Conservation (phyloP, 2,113 vertebrate species). For the Caranx melampygus region DNA sequence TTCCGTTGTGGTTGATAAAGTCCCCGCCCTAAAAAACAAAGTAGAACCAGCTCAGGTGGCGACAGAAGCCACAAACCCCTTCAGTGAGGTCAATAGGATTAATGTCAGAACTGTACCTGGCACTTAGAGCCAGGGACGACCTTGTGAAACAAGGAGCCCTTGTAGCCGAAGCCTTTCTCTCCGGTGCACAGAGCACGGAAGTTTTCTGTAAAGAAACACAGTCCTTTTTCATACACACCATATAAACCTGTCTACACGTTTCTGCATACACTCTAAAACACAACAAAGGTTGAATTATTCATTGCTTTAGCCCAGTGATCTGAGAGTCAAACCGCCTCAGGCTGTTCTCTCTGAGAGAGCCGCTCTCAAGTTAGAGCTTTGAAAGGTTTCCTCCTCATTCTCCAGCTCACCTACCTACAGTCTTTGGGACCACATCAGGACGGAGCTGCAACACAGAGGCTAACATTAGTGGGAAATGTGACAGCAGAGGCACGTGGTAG, state of each 20-base stretch:
- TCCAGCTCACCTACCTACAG: constrained; percentile 86
- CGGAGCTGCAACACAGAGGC: constrained; percentile 83
- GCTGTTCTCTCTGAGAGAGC: not conserved
- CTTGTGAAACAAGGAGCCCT: constrained; percentile 91
- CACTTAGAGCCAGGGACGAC: constrained; percentile 95
- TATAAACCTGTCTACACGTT: too few relatives aligned
- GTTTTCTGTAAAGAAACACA: constrained; percentile 85
- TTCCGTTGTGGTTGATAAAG: constrained; percentile 94
- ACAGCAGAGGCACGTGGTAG: not conserved
- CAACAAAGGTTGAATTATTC: not conserved
- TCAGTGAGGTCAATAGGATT: too few relatives aligned
- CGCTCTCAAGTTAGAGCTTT: not conserved
- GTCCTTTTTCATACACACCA: not conserved
- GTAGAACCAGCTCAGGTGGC: not conserved
- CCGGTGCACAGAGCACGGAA: constrained; percentile 93
- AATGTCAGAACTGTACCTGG: constrained; percentile 83
- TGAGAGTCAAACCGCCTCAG: too few relatives aligned
- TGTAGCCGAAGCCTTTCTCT: constrained; percentile 94
- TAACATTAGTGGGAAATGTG: not conserved
- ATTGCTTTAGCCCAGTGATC: not conserved
- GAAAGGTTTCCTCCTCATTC: fast-evolving
- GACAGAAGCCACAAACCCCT: not conserved
- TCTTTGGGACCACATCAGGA: constrained; percentile 92
- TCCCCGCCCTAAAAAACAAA: constrained; percentile 89
- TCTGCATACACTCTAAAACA: not conserved